Conservation (phyloP, 2,888 invertebrate species). For the Ethmia dodecea region DNA sequence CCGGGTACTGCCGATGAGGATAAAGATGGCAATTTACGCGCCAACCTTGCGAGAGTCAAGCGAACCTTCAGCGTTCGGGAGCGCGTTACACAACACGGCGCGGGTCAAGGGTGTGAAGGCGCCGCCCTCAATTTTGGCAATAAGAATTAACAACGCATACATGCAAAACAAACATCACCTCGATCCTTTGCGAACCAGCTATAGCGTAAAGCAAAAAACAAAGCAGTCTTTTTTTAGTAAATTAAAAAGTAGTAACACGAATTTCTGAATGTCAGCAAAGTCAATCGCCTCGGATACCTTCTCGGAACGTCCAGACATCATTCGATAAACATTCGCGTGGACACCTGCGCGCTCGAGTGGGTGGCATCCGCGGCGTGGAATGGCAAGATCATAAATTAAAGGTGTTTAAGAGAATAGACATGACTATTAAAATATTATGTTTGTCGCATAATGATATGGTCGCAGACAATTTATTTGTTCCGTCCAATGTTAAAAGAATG, state of each 20-base stretch:
- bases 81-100: constrained; percentile 46
- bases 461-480: constrained; percentile 51
- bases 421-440: constrained; percentile 22
- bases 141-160: constrained; percentile 42
- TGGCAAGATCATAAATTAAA: constrained; percentile 33
- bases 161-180: not conserved
- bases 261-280: constrained; percentile 12
- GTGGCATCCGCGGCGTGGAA: constrained; percentile 12
- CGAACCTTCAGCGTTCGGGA: constrained; percentile 45
- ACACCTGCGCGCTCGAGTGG: constrained; percentile 36
- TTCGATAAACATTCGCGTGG: constrained; percentile 25
- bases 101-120: constrained; percentile 67
- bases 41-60: constrained; percentile 43
- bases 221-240: constrained; percentile 16
- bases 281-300: constrained; percentile 27
- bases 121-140: constrained; percentile 61
- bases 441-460: constrained; percentile 30
- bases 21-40: constrained; percentile 24
- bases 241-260: constrained; percentile 19
- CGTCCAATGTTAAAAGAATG: constrained; percentile 41
- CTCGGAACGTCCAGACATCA: constrained; percentile 28
- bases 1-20: no score
- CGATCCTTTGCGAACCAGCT: no score
- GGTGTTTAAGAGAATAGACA: constrained; percentile 27
- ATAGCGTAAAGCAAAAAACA: no score